Conservation (phyloP, 2,888 invertebrate genomes). For the Mesorhabditis belari region DNA sequence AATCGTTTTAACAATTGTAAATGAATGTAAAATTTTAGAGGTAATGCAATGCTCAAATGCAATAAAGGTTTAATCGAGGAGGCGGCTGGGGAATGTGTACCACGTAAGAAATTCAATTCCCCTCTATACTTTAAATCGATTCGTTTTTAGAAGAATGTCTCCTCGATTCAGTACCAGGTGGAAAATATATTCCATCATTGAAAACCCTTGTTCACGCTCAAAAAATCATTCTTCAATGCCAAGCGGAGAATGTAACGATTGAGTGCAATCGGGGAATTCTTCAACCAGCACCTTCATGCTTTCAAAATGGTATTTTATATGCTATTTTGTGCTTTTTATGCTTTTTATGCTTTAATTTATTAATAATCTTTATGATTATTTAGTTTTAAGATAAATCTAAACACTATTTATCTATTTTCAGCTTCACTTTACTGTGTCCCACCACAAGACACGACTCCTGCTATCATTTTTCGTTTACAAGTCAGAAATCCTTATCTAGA, state of each 20-base stretch:
- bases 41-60: slow-evolving; percentile 38
- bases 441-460: slow-evolving; percentile 33
- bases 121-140: not conserved
- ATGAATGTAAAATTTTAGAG: slow-evolving; percentile 2
- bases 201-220: slow-evolving; percentile 20
- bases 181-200: slow-evolving; percentile 16
- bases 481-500: not conserved
- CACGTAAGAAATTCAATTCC: slow-evolving; percentile 35
- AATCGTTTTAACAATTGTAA: not conserved
- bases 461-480: slow-evolving; percentile 28
- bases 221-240: slow-evolving; percentile 14
- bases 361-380: no score
- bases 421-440: slow-evolving; percentile 30
- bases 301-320: slow-evolving; percentile 17
- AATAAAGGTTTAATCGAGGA: slow-evolving; percentile 26
- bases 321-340: not conserved
- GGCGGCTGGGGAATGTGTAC: slow-evolving; percentile 38
- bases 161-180: slow-evolving; percentile 16
- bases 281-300: slow-evolving; percentile 20
- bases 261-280: slow-evolving; percentile 23
- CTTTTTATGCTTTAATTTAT: no score
- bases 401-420: slow-evolving; percentile 3
- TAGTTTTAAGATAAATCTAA: no score
- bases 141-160: slow-evolving; percentile 24
- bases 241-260: slow-evolving; percentile 17